Conservation (phyloP, 2,888 invertebrate genomes). For the Metopia argyrocephala region DNA sequence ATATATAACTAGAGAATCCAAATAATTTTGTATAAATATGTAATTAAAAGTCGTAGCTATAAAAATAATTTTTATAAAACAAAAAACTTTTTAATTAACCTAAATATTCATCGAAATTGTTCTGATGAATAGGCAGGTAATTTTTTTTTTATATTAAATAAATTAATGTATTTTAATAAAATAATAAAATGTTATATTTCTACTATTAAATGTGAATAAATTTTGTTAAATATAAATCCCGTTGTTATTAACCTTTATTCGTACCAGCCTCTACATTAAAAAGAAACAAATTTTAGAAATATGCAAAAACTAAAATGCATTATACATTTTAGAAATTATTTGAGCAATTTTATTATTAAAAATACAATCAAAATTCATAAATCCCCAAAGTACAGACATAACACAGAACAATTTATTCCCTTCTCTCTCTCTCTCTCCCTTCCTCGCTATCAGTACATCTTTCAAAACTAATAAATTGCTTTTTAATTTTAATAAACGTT, state of each 20-base stretch:
- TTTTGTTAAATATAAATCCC: background rate
- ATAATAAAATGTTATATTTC: no score
- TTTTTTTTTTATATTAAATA: no score
- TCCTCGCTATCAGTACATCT: background rate
- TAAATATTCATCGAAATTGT: no score
- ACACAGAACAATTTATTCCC: background rate
- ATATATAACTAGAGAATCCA: no score
- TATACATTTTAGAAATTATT: background rate
- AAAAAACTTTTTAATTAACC: no score
- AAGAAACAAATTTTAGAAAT: background rate
- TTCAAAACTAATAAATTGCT: conserved; percentile 49
- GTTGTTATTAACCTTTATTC: background rate
- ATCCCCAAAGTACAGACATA: conserved; percentile 35
- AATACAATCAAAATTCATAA: conserved; percentile 58
- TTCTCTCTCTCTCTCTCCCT: background rate
- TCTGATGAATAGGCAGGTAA: no score
- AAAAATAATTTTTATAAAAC: no score
- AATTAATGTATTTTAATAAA: no score
- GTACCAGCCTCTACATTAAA: conserved; percentile 14
- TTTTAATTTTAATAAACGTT: conserved; percentile 45
- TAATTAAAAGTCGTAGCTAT: no score
- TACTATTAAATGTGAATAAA: no score
- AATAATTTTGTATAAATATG: no score
- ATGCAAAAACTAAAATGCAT: background rate
- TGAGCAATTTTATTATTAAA: conserved; percentile 45